phyloP scores from a whole-genome alignment of 2,797 vertebrate species.

The Amphiprion clarkii region DNA sequence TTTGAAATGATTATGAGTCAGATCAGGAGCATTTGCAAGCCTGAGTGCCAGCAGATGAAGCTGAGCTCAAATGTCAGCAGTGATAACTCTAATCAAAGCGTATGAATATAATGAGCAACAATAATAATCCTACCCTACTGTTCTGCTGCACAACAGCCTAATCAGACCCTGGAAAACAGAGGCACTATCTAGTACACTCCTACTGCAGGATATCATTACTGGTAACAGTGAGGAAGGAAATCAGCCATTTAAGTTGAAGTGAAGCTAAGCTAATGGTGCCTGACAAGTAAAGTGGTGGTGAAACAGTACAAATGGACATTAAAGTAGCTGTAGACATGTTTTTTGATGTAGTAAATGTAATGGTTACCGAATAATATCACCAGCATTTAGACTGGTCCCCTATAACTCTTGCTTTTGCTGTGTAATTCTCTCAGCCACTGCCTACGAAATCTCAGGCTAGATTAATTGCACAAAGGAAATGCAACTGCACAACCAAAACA shows the following conservation, averaged over 20 bases:
- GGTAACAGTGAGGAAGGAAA: constrained; percentile 4
- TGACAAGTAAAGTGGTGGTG: too few species aligned
- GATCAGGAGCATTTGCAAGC: constrained; percentile 2
- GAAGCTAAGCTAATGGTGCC: neutral
- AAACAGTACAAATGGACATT: neutral
- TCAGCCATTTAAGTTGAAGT: neutral
- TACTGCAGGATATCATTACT: constrained; percentile 1
- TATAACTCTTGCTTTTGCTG: too few species aligned
- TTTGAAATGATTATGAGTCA: constrained; percentile 34
- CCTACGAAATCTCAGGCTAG: too few species aligned
- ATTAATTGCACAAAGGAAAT: too few species aligned
- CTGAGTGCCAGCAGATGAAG: constrained; percentile 13
- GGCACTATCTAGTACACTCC: neutral
- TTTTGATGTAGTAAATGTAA: too few species aligned
- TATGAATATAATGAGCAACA: constrained; percentile 36
- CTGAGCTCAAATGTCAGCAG: constrained; percentile 64
- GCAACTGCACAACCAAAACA: too few species aligned
- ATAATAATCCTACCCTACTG: constrained; percentile 26
- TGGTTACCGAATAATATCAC: too few species aligned
- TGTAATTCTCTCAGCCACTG: too few species aligned
- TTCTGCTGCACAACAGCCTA: neutral
- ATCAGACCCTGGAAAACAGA: neutral
- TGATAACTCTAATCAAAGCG: constrained; percentile 37
- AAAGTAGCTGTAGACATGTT: too few species aligned
- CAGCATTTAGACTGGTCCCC: too few species aligned